These are phyloP conservation scores for Neodiprion pinetum DNA, from an alignment of 1,140 invertebrate genomes.

Conservation along the genomic window DNA sequence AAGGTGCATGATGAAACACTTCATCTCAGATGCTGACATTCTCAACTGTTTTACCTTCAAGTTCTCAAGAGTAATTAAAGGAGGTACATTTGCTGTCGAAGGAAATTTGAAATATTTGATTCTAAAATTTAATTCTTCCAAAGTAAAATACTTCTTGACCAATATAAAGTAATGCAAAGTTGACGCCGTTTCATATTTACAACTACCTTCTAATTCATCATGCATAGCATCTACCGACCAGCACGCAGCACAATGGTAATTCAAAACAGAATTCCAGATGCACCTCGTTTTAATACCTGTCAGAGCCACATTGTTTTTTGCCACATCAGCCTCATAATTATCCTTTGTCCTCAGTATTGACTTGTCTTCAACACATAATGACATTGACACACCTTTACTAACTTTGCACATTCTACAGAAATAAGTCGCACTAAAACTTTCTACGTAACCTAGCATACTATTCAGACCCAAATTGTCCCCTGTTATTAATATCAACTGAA, in stretches of 20 bases:
- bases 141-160: conserved; percentile 7
- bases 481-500: conserved; percentile 29
- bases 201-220: conserved; percentile 17
- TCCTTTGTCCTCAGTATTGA: conserved; percentile 16
- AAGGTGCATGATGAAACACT: conserved; percentile 21
- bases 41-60: conserved; percentile 25
- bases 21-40: conserved; percentile 32
- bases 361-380: conserved; percentile 9
- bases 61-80: conserved; percentile 17
- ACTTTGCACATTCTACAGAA: conserved; percentile 33
- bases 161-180: conserved; percentile 13
- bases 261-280: conserved; percentile 30
- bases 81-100: conserved; percentile 21
- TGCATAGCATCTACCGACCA: conserved; percentile 16
- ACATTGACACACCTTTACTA: conserved; percentile 16
- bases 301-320: conserved; percentile 19
- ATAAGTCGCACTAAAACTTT: conserved; percentile 24
- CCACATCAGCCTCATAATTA: conserved; percentile 27
- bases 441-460: conserved; percentile 30
- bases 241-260: conserved; percentile 21
- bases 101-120: conserved; percentile 23
- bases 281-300: conserved; percentile 30
- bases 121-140: conserved; percentile 15
- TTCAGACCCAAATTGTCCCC: conserved; percentile 36
- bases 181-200: background rate